Base-by-base conservation (phyloP, 2,888 invertebrate species). In the Acanthoscelides obtectus region DNA sequence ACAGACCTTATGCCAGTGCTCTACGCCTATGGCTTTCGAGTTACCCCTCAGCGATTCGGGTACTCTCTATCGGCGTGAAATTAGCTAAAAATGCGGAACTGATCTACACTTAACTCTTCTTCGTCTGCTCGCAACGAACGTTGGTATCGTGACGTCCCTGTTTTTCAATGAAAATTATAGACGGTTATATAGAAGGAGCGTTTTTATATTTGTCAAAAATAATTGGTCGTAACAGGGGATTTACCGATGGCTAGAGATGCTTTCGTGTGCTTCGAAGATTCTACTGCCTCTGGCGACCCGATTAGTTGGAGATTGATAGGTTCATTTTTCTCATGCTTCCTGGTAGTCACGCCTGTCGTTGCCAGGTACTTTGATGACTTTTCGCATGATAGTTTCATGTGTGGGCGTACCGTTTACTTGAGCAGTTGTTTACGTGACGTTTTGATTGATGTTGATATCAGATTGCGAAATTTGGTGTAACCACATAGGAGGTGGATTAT, bases 21-120 rank as follows among this genome's bases (percentile, higher is more conserved):
- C 45, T 45, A 45, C 66, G 66, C 66, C 66, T 22, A 66, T 66
- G 66, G 20, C 3, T 3, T 66, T 66, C 1, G 66, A 66, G 1
- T 3, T 66, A 66, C 66, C 66, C 66, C 22, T 20, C 3, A 66
- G 66, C 73, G 72, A 74, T 75, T 76, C 76, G 76, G 75, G 76
- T 72, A 73, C 73, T 77, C 77, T 76, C 72, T 72, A 79, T 77
- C 78, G 76, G 75, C 78, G 75, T 78, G 76, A 78, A 80, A 82
- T 81, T 81, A 80, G 78, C 79, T 77, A 80, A 81, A 82, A 83
- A 83, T 81, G 82, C 82, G 82, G 82, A 83, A 83, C 80, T 77
- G 78, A 79, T 75, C 71, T 71, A 71, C 71, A 73, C 73, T 71
- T 71, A 73, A 71, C 71, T 71, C 69, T 67, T 69, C 71, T 67